Conservation (phyloP, 2,797 vertebrate species). For the Arrhamphus sclerolepis region DNA sequence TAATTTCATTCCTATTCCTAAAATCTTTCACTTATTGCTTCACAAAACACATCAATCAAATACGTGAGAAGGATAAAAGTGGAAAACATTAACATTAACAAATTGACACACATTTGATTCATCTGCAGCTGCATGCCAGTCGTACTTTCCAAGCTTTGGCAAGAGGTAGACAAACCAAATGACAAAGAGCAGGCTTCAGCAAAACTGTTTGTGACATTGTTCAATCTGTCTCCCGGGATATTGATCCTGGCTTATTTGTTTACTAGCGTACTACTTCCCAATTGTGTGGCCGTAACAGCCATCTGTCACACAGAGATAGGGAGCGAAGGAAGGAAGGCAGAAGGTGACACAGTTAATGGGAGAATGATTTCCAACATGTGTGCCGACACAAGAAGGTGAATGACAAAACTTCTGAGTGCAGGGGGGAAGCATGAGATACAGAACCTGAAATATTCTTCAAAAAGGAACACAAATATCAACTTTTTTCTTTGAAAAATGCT, state of each 20-base stretch:
- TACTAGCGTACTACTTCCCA: conserved; percentile 60
- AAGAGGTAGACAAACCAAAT: conserved; percentile 27
- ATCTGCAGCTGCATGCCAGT: conserved; percentile 25
- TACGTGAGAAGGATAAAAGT: not conserved
- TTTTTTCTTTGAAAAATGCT: conserved; percentile 35
- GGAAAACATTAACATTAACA: not conserved
- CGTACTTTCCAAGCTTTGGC: conserved; percentile 33
- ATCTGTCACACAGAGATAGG: conserved; percentile 61
- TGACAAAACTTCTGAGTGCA: conserved; percentile 32
- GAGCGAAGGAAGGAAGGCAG: conserved; percentile 32
- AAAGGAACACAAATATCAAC: conserved; percentile 20
- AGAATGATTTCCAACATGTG: conserved; percentile 32
- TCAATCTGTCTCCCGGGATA: conserved; percentile 68
- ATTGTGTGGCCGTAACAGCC: conserved; percentile 66
- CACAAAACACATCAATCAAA: not conserved
- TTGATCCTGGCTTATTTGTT: conserved; percentile 73
- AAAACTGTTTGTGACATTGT: conserved; percentile 66
- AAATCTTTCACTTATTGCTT: too few species aligned
- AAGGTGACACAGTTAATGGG: conserved; percentile 43
- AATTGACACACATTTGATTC: too few species aligned
- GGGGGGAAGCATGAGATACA: conserved; percentile 5
- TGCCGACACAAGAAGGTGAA: conserved; percentile 33
- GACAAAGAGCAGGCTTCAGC: conserved; percentile 36
- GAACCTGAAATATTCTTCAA: conserved; percentile 41
- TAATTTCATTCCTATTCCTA: not conserved